Conservation (phyloP, 2,888 invertebrate species). For the Conistra vaccinii region DNA sequence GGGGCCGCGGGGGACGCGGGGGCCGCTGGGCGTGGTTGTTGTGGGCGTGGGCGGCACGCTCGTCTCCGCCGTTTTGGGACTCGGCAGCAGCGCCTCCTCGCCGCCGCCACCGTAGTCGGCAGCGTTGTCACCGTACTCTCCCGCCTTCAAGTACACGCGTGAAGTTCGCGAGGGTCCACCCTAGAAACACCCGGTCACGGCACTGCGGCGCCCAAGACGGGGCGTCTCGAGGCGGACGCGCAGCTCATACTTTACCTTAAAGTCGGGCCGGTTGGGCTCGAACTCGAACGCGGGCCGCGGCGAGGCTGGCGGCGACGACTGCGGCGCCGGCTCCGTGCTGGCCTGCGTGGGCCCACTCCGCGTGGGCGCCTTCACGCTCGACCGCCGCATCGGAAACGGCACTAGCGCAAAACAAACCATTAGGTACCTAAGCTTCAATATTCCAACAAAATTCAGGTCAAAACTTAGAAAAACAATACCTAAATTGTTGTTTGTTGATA, state of each 20-base stretch:
- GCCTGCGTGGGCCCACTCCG: constrained; percentile 5
- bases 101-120: constrained; percentile 77
- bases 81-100: constrained; percentile 61
- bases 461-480: not conserved
- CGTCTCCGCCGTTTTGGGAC: constrained; percentile 12
- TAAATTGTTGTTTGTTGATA: no score
- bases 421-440: not conserved
- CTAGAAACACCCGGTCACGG: constrained; percentile 66
- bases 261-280: constrained; percentile 84
- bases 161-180: constrained; percentile 65
- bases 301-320: constrained; percentile 23
- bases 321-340: constrained; percentile 7
- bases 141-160: constrained; percentile 79
- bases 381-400: not conserved
- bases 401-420: constrained; percentile 16
- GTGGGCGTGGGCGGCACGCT: not conserved
- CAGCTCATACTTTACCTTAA: constrained; percentile 77
- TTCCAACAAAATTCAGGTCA: constrained; percentile 4
- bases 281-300: constrained; percentile 70
- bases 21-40: not conserved
- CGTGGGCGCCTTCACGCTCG: constrained; percentile 12
- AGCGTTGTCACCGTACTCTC: constrained; percentile 85
- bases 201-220: constrained; percentile 54
- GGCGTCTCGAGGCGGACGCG: constrained; percentile 45
- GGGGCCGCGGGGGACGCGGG: not conserved